phyloP scores from a whole-genome alignment of 2,113 vertebrate genomes.

The Megaleporinus macrocephalus region DNA sequence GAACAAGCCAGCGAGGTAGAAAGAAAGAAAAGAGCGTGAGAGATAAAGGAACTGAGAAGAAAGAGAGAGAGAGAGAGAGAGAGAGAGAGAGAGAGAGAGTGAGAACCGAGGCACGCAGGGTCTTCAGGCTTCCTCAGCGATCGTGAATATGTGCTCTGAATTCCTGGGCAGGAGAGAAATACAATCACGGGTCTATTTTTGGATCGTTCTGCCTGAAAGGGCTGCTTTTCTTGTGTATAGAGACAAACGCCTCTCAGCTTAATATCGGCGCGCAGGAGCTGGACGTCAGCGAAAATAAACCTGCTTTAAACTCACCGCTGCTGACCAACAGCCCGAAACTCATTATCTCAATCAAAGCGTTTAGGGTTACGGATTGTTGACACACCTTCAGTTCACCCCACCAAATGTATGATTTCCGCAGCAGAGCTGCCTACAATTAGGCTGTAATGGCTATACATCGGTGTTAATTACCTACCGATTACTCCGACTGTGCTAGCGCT shows the following conservation, averaged over 20 bases:
- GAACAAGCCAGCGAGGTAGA: background rate
- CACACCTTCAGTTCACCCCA: slow-evolving; percentile 29
- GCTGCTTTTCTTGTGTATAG: background rate
- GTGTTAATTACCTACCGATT: slow-evolving; percentile 41
- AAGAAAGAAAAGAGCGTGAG: too few species aligned
- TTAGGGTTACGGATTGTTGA: slow-evolving; percentile 31
- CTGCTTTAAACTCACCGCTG: background rate
- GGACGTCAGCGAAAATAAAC: background rate
- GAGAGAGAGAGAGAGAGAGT: background rate
- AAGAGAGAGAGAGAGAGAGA: background rate
- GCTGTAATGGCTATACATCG: slow-evolving; percentile 38
- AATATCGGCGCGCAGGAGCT: slow-evolving; percentile 2
- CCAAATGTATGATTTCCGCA: slow-evolving; percentile 18
- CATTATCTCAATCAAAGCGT: slow-evolving; percentile 37
- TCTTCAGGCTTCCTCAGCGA: slow-evolving; percentile 24
- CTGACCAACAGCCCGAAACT: background rate
- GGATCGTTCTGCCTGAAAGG: slow-evolving; percentile 14
- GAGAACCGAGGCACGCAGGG: slow-evolving; percentile 15
- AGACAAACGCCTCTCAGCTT: background rate
- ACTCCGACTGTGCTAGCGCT: slow-evolving; percentile 36
- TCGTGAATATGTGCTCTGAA: slow-evolving; percentile 26
- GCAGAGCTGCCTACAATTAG: slow-evolving; percentile 41
- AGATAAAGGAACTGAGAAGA: too few species aligned
- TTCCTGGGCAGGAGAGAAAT: slow-evolving; percentile 14
- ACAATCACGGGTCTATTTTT: slow-evolving; percentile 48